These are phyloP conservation scores for Geopemphigus sp. DNA, from an alignment of 1,140 invertebrate genomes.

Conservation along the genomic window DNA sequence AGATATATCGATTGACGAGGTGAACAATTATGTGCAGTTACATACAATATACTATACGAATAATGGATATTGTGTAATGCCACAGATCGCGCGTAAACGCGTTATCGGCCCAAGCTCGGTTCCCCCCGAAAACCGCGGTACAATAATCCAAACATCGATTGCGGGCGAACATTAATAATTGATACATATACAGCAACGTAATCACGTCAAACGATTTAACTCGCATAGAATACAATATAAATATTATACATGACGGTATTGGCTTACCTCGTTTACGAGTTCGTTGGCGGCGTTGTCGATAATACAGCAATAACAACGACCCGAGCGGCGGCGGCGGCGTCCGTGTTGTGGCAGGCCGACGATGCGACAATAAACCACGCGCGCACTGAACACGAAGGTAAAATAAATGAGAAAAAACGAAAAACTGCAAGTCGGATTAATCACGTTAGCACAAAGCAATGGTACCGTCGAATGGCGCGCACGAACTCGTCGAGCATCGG, in stretches of 20 bases:
- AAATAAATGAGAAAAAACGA: too few species aligned
- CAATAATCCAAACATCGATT: background rate
- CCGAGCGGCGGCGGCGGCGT: background rate
- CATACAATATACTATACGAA: too few species aligned
- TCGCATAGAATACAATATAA: too few species aligned
- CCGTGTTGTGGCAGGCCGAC: slow-evolving; percentile 13
- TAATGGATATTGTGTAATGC: too few species aligned
- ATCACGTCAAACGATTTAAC: too few species aligned
- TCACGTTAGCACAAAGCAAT: slow-evolving; percentile 22
- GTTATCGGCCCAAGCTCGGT: background rate
- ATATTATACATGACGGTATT: background rate
- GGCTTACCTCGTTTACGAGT: background rate
- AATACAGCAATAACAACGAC: background rate
- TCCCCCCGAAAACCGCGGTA: background rate
- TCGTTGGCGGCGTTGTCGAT: background rate
- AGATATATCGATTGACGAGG: too few species aligned
- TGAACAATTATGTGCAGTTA: too few species aligned
- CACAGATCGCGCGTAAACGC: background rate
- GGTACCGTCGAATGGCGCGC: slow-evolving; percentile 6
- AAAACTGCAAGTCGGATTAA: background rate
- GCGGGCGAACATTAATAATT: too few species aligned
- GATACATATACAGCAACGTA: background rate
- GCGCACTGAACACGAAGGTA: background rate
- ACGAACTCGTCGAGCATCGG: slow-evolving; percentile 18
- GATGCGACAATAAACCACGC: slow-evolving; percentile 16